phyloP scores from a whole-genome alignment of 2,797 vertebrate genomes.

The Sebastes kiyomatsui region DNA sequence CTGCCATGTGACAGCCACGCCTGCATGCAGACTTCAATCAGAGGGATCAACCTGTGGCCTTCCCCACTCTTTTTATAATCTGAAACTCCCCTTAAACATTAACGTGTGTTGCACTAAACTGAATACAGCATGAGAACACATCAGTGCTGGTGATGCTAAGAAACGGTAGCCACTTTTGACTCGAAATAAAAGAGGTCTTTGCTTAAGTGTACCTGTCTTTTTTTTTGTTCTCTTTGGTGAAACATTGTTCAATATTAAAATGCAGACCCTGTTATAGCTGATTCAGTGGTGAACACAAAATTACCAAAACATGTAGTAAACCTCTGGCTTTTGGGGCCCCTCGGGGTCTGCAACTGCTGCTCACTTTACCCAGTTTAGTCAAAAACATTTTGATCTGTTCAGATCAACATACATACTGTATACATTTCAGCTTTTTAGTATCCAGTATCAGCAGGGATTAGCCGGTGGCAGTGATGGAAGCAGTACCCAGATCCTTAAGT shows the following conservation, averaged over 20 bases:
- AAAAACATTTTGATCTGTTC: background rate
- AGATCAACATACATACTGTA: background rate
- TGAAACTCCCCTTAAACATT: conserved; percentile 27
- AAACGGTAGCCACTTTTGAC: conserved; percentile 11
- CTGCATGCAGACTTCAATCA: conserved; percentile 48
- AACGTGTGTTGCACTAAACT: conserved; percentile 40
- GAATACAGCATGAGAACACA: conserved; percentile 36
- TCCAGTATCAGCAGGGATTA: background rate
- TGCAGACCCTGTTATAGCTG: background rate
- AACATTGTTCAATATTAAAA: background rate
- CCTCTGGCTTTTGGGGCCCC: too few relatives aligned
- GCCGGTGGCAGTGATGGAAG: background rate
- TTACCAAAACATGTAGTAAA: background rate
- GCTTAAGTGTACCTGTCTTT: background rate
- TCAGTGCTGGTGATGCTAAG: conserved; percentile 33
- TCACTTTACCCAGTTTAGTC: background rate
- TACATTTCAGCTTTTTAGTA: background rate
- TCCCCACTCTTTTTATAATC: conserved; percentile 42
- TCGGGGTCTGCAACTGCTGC: rapidly evolving
- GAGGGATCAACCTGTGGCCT: conserved; percentile 60
- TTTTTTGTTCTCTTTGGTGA: background rate
- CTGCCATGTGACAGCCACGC: conserved; percentile 43
- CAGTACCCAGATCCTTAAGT: background rate
- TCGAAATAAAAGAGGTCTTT: conserved; percentile 68
- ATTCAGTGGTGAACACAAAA: too few relatives aligned